Percentiles rank a stretch among this genome's conserved stretches.
phyloP scores from a whole-genome alignment of 2,888 invertebrate genomes.

The Macrophya annulata region DNA sequence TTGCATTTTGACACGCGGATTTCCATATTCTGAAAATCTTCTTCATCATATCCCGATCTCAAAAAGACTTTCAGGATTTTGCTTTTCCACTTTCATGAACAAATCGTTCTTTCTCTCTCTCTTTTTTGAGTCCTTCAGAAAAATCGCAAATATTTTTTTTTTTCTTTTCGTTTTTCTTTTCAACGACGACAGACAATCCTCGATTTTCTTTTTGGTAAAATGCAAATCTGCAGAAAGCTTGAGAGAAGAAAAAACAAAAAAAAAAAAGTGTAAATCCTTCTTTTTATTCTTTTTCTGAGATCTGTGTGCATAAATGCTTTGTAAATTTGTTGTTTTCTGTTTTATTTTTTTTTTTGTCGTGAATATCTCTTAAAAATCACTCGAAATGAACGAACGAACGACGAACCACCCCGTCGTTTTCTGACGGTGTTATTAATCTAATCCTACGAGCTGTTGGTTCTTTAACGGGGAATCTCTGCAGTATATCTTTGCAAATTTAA shows the following conservation, averaged over 20 bases:
- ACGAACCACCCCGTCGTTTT: not conserved
- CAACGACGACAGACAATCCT: not conserved
- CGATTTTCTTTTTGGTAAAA: conserved; percentile 12
- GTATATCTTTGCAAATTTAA: conserved; percentile 53
- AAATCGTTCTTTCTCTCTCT: not conserved
- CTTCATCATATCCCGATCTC: not conserved
- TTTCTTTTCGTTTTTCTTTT: not conserved
- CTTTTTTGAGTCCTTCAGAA: no score
- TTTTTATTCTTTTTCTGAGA: not conserved
- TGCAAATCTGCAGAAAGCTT: not conserved
- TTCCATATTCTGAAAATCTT: not conserved
- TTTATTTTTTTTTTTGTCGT: not conserved
- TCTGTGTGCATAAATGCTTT: not conserved
- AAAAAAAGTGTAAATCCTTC: conserved; percentile 39
- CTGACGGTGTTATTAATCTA: conserved; percentile 50
- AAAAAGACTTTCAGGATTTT: not conserved
- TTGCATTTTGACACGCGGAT: not conserved
- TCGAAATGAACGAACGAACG: not conserved
- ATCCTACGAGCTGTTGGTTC: conserved; percentile 54
- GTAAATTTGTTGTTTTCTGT: not conserved
- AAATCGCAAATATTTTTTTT: no score
- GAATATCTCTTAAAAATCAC: conserved; percentile 28
- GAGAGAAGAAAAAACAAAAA: conserved; percentile 5
- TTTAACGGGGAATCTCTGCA: conserved; percentile 40
- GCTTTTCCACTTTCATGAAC: not conserved